A percentile compares a stretch with the other conserved stretches of the same genome.
These are phyloP conservation scores for Therioaphis trifolii DNA, from an alignment of 2,888 invertebrate genomes.

Conservation along the genomic window DNA sequence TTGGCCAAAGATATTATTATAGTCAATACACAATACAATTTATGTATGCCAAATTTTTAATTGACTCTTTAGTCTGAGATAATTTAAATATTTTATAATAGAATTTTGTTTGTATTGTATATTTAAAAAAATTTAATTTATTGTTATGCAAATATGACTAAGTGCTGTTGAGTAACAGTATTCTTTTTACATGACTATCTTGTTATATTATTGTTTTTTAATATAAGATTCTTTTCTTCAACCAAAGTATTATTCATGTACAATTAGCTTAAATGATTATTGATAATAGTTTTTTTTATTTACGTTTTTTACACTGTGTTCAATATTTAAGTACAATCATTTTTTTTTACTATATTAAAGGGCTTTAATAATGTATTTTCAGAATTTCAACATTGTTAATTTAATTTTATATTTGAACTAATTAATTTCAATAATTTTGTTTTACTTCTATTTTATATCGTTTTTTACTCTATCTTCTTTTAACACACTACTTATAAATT, in stretches of 20 bases:
- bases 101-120: constrained; percentile 7
- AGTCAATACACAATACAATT: constrained; percentile 28
- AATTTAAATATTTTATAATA: constrained; percentile 9
- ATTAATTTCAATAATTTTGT: constrained; percentile 10
- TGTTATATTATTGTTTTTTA: neutral
- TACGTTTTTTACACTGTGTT: neutral
- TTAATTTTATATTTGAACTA: neutral
- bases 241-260: constrained; percentile 42
- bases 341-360: neutral
- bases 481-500: constrained; percentile 7
- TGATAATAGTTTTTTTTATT: constrained; percentile 6
- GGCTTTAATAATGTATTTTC: neutral
- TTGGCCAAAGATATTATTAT: constrained; percentile 49
- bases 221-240: constrained; percentile 13
- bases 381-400: constrained; percentile 5
- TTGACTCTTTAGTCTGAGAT: neutral
- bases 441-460: neutral
- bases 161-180: neutral
- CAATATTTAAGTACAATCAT: constrained; percentile 14
- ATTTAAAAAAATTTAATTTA: constrained; percentile 5
- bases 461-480: neutral
- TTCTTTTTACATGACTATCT: constrained; percentile 1
- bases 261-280: constrained; percentile 14
- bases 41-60: constrained; percentile 30
- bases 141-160: neutral